Conservation (phyloP, 1,140 invertebrate genomes). For the Heliothis subflexa region DNA sequence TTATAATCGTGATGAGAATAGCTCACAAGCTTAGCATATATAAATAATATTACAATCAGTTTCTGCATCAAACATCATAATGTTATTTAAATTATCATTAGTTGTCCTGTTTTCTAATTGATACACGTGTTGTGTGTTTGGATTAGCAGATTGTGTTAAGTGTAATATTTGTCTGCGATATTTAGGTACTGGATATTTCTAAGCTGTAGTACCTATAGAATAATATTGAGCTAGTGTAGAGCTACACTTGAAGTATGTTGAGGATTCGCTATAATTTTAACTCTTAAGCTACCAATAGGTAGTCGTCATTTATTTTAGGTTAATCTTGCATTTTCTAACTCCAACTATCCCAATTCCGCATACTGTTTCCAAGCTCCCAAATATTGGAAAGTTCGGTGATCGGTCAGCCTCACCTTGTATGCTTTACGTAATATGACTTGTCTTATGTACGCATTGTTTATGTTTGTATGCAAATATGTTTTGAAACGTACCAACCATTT, state of each 20-base stretch:
- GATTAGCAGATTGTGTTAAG: too few relatives aligned
- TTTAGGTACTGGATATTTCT: too few relatives aligned
- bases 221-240: too few relatives aligned
- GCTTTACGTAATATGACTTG: conserved; percentile 22
- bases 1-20: conserved; percentile 17
- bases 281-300: not conserved
- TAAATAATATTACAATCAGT: not conserved
- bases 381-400: conserved; percentile 36
- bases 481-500: conserved; percentile 23
- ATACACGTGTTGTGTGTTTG: too few relatives aligned
- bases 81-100: not conserved
- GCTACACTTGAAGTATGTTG: too few relatives aligned
- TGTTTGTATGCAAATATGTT: conserved; percentile 31
- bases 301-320: not conserved
- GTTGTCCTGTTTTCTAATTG: not conserved
- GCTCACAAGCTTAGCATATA: not conserved
- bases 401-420: conserved; percentile 22
- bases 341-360: not conserved
- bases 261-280: too few relatives aligned
- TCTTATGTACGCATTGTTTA: conserved; percentile 32
- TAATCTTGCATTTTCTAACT: not conserved
- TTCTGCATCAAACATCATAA: not conserved
- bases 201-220: too few relatives aligned
- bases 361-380: not conserved
- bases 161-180: too few relatives aligned